A percentile compares a stretch with the other conserved stretches of the same genome.
phyloP scores from a whole-genome alignment of 2,113 vertebrate genomes.

The Elanoides forficatus region DNA sequence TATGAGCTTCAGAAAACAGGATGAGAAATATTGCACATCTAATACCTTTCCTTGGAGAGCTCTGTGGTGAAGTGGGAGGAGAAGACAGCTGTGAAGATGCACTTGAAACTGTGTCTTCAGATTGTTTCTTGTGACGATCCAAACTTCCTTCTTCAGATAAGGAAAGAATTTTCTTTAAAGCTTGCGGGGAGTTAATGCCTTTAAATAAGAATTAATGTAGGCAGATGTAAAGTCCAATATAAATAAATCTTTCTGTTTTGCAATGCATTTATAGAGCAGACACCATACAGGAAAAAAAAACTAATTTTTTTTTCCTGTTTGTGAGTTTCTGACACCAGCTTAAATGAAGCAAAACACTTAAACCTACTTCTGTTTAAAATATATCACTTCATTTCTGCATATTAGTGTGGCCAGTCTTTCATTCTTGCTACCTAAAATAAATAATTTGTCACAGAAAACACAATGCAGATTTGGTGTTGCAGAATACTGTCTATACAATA shows the following conservation, averaged over 20 bases:
- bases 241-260: background rate
- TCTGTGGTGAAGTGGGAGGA: slow-evolving; percentile 93
- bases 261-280: background rate
- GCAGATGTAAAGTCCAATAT: background rate
- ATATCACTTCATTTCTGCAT: background rate
- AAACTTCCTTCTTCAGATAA: slow-evolving; percentile 91
- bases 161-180: slow-evolving; percentile 98
- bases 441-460: background rate
- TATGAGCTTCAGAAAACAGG: background rate
- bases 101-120: slow-evolving; percentile 88
- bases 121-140: slow-evolving; percentile 86
- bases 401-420: background rate
- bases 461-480: background rate
- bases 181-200: slow-evolving; percentile 97
- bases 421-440: background rate
- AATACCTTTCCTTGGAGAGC: slow-evolving; percentile 96
- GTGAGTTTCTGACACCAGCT: background rate
- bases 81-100: slow-evolving; percentile 90
- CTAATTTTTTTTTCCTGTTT: background rate
- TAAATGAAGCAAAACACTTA: background rate
- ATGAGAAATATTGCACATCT: background rate
- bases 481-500: background rate
- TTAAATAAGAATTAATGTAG: background rate
- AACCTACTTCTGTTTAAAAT: background rate
- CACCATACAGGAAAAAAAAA: background rate